Evolutionary conservation across 2,797 vertebrate genomes (phyloP).

Genomic region (Anomalospiza imberbis): DNA sequence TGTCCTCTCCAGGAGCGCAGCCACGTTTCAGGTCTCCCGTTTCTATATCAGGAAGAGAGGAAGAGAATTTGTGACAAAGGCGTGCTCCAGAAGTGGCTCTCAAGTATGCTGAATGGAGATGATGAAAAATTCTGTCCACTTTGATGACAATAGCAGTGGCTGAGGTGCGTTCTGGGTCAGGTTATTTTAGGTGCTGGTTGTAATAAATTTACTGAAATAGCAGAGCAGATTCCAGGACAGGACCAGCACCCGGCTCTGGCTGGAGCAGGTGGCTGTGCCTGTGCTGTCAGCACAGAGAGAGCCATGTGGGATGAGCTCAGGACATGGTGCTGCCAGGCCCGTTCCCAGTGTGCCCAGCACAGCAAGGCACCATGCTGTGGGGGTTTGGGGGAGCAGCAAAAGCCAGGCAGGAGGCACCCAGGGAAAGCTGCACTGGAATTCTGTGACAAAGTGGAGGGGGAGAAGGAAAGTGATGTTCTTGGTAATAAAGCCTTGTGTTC

Average conservation of each 20-base stretch:
- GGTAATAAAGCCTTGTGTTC: not conserved
- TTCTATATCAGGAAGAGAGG: not conserved
- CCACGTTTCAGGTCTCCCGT: fast-evolving
- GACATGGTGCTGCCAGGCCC: fast-evolving
- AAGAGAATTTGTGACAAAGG: not conserved
- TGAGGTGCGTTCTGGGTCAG: not conserved
- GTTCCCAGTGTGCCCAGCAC: fast-evolving
- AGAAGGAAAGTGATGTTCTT: not conserved
- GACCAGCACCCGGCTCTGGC: not conserved
- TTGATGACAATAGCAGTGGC: not conserved
- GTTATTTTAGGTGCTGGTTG: not conserved
- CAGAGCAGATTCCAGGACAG: not conserved
- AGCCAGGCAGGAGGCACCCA: fast-evolving
- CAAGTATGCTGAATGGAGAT: not conserved
- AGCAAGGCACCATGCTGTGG: fast-evolving
- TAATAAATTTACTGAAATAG: not conserved
- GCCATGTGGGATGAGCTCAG: fast-evolving
- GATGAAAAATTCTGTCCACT: not conserved
- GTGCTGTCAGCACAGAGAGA: fast-evolving
- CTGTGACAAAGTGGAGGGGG: not conserved
- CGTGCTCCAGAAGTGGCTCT: not conserved
- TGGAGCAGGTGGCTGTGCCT: not conserved
- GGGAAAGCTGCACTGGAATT: not conserved
- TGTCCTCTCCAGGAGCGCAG: not conserved
- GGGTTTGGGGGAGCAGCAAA: not conserved